Evolutionary conservation across 1,140 invertebrate species (phyloP), one percentile per base, ranked within the genome.

Genomic region (Cotesia glomerata): DNA sequence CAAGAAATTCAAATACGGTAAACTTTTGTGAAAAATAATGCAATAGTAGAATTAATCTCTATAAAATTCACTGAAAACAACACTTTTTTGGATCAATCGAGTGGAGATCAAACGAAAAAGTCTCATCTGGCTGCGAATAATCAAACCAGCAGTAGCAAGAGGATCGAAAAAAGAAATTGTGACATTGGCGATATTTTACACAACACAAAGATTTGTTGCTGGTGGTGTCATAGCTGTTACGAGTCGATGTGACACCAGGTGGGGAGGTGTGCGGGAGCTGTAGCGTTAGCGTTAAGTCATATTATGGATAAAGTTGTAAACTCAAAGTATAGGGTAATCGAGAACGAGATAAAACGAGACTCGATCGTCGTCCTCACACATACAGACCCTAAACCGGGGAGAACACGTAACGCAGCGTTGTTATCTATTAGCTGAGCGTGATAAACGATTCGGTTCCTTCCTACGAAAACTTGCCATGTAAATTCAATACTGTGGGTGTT

Each of bases 351-450:
- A 67, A 51, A 63, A 35, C 51, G 63, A 14, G 36, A 59, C 49
- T 61, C 69, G 39, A 72, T 71, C 69, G 69, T 62, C 35, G 49
- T 64, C 14, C 65, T 13, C 68, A 26, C 26, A 56, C 65, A 9
- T 63, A 26, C 26, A 56, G 9, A 18, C 59, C 69, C 56, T 39
- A 61, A 68, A 64, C 65, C 63, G 49, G 16, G 49, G 64, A 63
- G 69, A 74, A 72, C 67, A 76, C 73, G 75, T 76, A 67, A 73
- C 61, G 51, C 62, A 36, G 68, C 39, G 73, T 69, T 74, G 73
- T 78, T 76, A 78, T 76, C 76, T 76, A 76, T 78, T 78, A 76
- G 73, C 71, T 65, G 61, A 66, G 58, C 70, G 74, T 78, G 76
- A 78, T 76, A 74, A 76, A 76, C 75, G 75, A 78, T 74, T 76